Base-by-base conservation (phyloP, 2,113 vertebrate species). In the Osmerus mordax region DNA sequence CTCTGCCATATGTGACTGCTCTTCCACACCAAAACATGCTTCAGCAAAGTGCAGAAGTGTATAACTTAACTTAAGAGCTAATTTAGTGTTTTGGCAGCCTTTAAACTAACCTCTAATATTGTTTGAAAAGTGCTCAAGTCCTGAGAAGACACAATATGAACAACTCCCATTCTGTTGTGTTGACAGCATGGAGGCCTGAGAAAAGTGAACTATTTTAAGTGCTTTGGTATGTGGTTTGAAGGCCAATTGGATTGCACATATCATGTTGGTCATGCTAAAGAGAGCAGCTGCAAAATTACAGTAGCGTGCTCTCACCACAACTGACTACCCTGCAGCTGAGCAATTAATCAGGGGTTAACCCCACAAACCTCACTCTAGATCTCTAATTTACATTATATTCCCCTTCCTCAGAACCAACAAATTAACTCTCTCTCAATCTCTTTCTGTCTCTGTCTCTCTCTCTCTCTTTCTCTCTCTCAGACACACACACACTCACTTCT, bases 291-390 rank as follows among this genome's bases (percentile, higher is more conserved):
- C 88, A 88, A 87, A 91, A 90, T 91, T 87, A 91, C 87, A 90
- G 90, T 90, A 89, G 89, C 77, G 19, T 83, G 84, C 76, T 76
- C 78, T 81, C 81, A 85, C 90, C 89, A 70, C 91, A 91, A 89
- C 81, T 86, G 66, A 87, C 77, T 77, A 67, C n/a, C 29, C 67
- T 85, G 76, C 80, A 88, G 86, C 84, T 88, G 73, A 83, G 87
- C 87, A 91, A 91, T 91, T 90, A 91, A 91, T 92, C 87, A 91
- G 87, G 84, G 88, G 89, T 91, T 91, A 85, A 89, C 89, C 89
- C 78, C 79, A 77, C 85, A 87, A 86, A 90, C 87, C 86, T 80
- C 60, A 80, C 73, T 59, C 79, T 67, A 83, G 78, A 88, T 87
- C 87, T 90, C 80, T 90, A 86, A 89, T 90, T 88, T 90, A 77